Conservation (phyloP, 2,888 invertebrate genomes). For the Drosophila vallismaia region DNA sequence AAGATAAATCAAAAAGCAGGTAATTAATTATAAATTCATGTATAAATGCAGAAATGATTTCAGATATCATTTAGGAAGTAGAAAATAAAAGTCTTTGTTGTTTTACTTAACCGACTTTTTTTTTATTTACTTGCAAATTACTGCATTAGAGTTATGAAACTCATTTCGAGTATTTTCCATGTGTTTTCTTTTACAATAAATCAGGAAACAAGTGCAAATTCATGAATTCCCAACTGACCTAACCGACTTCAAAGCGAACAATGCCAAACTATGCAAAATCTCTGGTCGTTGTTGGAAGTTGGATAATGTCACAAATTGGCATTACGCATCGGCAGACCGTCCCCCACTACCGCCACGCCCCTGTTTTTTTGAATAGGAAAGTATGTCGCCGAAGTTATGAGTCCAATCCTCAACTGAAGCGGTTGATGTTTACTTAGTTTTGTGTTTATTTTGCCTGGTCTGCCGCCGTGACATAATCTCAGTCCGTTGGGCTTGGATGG, state of each 20-base stretch:
- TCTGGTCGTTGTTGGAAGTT: slow-evolving; percentile 9
- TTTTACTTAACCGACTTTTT: no score
- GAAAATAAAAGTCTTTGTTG: neutral
- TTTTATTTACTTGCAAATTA: neutral
- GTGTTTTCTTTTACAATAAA: neutral
- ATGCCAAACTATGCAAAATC: slow-evolving; percentile 41
- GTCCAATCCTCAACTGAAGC: slow-evolving; percentile 61
- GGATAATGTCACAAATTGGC: slow-evolving; percentile 51
- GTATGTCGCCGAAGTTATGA: slow-evolving; percentile 39
- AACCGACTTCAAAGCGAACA: slow-evolving; percentile 20
- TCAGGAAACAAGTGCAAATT: slow-evolving; percentile 16
- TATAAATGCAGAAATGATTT: no score
- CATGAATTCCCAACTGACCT: slow-evolving; percentile 17
- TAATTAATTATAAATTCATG: neutral
- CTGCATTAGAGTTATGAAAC: slow-evolving; percentile 11
- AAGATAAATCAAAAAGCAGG: neutral
- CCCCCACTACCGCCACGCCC: neutral
- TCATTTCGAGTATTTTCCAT: neutral
- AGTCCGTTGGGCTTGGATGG: slow-evolving; percentile 45
- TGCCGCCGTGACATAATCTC: slow-evolving; percentile 61
- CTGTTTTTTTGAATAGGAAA: slow-evolving; percentile 38
- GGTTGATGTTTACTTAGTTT: slow-evolving; percentile 66
- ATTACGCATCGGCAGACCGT: slow-evolving; percentile 40
- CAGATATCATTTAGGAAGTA: no score
- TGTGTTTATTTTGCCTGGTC: slow-evolving; percentile 27